These are phyloP conservation scores for Charaxes varanes DNA, from an alignment of 1,140 invertebrate species.

Conservation along the genomic window DNA sequence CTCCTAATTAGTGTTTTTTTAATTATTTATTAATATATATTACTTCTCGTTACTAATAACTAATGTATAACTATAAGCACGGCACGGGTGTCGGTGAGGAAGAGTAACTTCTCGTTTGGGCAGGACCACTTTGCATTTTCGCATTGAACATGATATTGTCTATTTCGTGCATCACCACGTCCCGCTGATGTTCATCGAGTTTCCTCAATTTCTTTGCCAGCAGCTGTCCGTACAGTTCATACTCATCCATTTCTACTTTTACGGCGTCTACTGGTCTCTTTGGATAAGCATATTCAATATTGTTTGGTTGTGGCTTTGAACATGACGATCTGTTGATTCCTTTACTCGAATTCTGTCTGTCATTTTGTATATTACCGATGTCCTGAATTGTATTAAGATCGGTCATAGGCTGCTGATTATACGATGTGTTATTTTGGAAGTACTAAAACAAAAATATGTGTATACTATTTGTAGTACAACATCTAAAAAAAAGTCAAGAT, in stretches of 20 bases:
- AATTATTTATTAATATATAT: too few relatives aligned
- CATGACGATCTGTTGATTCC: background rate
- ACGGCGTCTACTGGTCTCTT: background rate
- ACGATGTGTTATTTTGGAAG: slow-evolving; percentile 6
- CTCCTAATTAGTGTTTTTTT: too few relatives aligned
- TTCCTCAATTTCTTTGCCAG: slow-evolving; percentile 57
- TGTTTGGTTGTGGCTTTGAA: background rate
- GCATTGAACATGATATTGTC: slow-evolving; percentile 63
- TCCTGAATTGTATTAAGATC: background rate
- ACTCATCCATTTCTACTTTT: slow-evolving; percentile 37
- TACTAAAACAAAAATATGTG: slow-evolving; percentile 7
- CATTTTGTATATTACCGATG: too few relatives aligned
- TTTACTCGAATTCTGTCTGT: background rate
- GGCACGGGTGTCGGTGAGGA: slow-evolving; percentile 34
- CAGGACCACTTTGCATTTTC: slow-evolving; percentile 43
- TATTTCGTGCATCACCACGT: slow-evolving; percentile 61
- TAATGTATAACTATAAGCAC: slow-evolving; percentile 46
- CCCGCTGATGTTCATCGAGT: slow-evolving; percentile 55
- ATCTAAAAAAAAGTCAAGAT: background rate
- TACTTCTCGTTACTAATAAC: too few relatives aligned
- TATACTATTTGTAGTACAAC: background rate
- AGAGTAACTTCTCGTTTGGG: slow-evolving; percentile 24
- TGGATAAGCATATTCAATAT: background rate
- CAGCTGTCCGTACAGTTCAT: slow-evolving; percentile 50
- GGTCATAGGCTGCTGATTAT: slow-evolving; percentile 2